Percentiles rank a stretch among this genome's conserved stretches.
phyloP scores from a whole-genome alignment of 2,888 invertebrate species.

The Dasysyrphus albostriatus region DNA sequence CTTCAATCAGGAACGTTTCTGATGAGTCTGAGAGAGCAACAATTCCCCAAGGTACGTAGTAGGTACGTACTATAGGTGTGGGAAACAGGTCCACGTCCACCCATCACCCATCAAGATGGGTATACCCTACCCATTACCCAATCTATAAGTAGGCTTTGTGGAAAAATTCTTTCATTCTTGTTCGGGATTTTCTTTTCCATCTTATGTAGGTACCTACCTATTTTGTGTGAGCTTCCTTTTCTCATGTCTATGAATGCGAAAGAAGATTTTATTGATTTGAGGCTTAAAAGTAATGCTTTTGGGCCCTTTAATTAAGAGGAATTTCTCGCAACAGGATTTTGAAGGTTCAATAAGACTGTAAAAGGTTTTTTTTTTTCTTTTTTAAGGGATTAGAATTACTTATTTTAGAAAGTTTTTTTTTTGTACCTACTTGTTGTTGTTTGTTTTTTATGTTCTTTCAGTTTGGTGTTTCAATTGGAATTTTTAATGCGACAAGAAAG shows the following conservation, averaged over 20 bases:
- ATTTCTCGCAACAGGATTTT: slow-evolving; percentile 54
- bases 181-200: slow-evolving; percentile 9
- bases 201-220: background rate
- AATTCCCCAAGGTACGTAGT: background rate
- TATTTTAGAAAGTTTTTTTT: background rate
- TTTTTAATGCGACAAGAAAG: slow-evolving; percentile 55
- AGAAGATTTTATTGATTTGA: slow-evolving; percentile 65
- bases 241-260: slow-evolving; percentile 23
- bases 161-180: slow-evolving; percentile 17
- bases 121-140: background rate
- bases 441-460: background rate
- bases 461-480: slow-evolving; percentile 62
- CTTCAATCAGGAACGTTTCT: slow-evolving; percentile 39
- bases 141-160: slow-evolving; percentile 63
- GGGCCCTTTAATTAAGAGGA: slow-evolving; percentile 68
- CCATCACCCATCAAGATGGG: too few species aligned
- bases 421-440: background rate
- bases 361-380: slow-evolving; percentile 46
- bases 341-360: slow-evolving; percentile 63
- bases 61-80: background rate
- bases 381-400: slow-evolving; percentile 11
- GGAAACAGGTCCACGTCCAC: background rate
- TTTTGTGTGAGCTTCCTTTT: slow-evolving; percentile 1
- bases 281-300: slow-evolving; percentile 67
- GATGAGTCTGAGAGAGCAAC: background rate